phyloP scores from a whole-genome alignment of 2,888 invertebrate species.

The Caenorhabditis virilis region DNA sequence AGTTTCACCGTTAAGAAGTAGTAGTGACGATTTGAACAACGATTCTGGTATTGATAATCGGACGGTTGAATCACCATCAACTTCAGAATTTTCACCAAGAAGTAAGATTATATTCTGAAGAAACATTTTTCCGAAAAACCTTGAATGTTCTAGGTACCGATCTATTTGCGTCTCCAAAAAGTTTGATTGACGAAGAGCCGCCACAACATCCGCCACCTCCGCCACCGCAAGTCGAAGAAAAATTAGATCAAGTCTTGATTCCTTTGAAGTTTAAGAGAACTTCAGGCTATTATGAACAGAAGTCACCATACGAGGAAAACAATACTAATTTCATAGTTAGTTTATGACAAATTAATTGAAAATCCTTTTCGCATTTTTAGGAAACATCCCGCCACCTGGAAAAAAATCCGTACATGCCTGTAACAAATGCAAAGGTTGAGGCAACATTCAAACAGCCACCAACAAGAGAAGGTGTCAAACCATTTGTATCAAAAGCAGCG shows the following conservation, averaged over 20 bases:
- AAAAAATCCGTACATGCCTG: conserved; percentile 28
- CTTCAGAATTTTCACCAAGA: conserved; percentile 51
- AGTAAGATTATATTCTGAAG: conserved; percentile 30
- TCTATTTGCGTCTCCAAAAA: conserved; percentile 31
- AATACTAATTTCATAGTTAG: conserved; percentile 2
- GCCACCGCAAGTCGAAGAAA: conserved; percentile 23
- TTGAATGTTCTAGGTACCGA: conserved; percentile 27
- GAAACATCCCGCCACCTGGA: conserved; percentile 13
- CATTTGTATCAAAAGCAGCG: conserved; percentile 27
- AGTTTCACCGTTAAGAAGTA: conserved; percentile 18
- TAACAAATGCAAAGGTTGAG: conserved; percentile 28
- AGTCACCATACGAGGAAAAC: conserved; percentile 11
- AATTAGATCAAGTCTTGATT: conserved; percentile 31
- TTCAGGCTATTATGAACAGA: conserved; percentile 27
- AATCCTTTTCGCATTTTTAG: conserved; percentile 5
- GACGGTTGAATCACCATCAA: conserved; percentile 45
- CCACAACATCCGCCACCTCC: conserved; percentile 32
- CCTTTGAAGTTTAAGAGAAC: conserved; percentile 23
- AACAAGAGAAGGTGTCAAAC: conserved; percentile 31
- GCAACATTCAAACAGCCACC: conserved; percentile 36
- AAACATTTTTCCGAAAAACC: conserved; percentile 4
- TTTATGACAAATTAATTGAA: background rate
- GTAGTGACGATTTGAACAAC: conserved; percentile 36
- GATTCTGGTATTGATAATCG: conserved; percentile 49
- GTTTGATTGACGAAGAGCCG: conserved; percentile 27